Conservation (phyloP, 1,140 invertebrate genomes). For the Venustaconcha ellipsiformis region DNA sequence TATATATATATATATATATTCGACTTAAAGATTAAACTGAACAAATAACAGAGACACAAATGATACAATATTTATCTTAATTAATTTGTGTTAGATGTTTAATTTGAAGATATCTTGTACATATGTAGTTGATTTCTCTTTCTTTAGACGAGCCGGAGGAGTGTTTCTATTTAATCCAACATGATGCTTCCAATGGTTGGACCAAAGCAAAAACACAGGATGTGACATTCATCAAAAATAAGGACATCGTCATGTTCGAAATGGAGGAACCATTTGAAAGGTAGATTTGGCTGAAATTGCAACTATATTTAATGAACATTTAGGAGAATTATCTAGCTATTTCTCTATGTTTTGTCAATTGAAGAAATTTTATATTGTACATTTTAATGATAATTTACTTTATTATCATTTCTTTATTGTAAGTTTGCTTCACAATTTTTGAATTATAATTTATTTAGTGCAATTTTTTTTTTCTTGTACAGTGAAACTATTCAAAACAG, state of each 20-base stretch:
- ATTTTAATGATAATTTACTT: neutral
- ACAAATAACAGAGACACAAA: too few species aligned
- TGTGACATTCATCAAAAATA: slow-evolving; percentile 39
- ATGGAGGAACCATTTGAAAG: slow-evolving; percentile 25
- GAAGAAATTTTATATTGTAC: too few species aligned
- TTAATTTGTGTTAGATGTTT: too few species aligned
- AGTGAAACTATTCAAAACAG: too few species aligned
- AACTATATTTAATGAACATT: too few species aligned
- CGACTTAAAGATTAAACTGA: too few species aligned
- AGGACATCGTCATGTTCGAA: slow-evolving; percentile 45
- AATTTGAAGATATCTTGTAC: too few species aligned
- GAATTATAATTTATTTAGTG: neutral
- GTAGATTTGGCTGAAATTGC: slow-evolving; percentile 1
- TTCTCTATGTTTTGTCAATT: too few species aligned
- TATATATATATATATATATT: too few species aligned
- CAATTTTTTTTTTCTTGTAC: neutral
- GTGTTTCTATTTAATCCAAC: slow-evolving; percentile 33
- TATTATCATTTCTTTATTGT: neutral
- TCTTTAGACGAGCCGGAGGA: slow-evolving; percentile 22
- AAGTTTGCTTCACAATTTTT: neutral
- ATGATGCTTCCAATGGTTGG: slow-evolving; percentile 28
- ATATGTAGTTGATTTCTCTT: too few species aligned
- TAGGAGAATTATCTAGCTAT: too few species aligned
- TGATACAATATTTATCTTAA: too few species aligned
- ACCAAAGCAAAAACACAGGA: slow-evolving; percentile 13